Evolutionary conservation across 2,113 vertebrate genomes (phyloP).

Genomic region (Spilogale gracilis): DNA sequence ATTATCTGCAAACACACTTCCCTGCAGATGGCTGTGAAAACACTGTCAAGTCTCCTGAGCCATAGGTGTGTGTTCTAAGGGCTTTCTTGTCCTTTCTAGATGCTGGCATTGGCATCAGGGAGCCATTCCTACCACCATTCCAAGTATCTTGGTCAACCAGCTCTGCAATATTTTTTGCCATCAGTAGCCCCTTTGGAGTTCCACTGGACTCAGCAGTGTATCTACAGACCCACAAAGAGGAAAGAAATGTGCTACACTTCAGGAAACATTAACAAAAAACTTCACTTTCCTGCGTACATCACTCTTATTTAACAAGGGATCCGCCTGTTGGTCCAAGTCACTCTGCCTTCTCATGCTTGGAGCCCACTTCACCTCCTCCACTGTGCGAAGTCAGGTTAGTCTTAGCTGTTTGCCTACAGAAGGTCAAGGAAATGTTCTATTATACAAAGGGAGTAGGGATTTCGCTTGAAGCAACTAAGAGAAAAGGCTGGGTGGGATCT

Average conservation of each 20-base stretch:
- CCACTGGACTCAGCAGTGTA: not conserved
- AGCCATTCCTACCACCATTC: not conserved
- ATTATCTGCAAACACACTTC: conserved; percentile 5
- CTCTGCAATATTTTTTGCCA: not conserved
- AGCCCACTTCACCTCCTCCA: not conserved
- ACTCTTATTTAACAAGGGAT: not conserved
- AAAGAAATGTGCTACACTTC: not conserved
- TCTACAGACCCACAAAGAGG: conserved; percentile 8
- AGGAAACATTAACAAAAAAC: not conserved
- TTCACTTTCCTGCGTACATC: not conserved
- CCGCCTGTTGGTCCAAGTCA: not conserved
- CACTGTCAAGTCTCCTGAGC: not conserved
- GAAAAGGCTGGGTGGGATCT: not conserved
- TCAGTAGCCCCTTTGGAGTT: conserved; percentile 21
- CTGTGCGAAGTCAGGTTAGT: not conserved
- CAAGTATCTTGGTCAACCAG: not conserved
- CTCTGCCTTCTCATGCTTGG: not conserved
- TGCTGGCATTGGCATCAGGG: not conserved
- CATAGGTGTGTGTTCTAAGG: not conserved
- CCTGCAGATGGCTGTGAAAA: not conserved
- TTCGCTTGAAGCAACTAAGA: not conserved
- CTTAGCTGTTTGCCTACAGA: not conserved
- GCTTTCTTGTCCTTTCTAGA: not conserved
- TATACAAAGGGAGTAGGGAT: not conserved
- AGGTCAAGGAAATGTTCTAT: not conserved